phyloP scores from a whole-genome alignment of 2,797 vertebrate genomes.

The Crocodylus rhombifer region DNA sequence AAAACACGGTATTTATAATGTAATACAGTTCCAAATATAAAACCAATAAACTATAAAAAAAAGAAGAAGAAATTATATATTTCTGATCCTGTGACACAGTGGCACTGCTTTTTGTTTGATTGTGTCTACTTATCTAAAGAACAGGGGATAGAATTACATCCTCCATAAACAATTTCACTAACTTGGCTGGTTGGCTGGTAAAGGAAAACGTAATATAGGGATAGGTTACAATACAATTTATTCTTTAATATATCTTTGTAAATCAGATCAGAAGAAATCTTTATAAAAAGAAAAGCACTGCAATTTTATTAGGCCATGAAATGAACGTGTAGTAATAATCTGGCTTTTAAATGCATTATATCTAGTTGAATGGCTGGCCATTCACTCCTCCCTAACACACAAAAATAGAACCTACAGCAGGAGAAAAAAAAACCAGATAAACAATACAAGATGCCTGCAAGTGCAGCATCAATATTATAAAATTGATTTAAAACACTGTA shows the following conservation, averaged over 20 bases:
- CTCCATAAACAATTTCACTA: conserved; percentile 19
- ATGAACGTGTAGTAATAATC: background rate
- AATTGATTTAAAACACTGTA: background rate
- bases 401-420: background rate
- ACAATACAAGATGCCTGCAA: background rate
- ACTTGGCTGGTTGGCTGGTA: conserved; percentile 20
- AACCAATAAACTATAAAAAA: too few relatives aligned
- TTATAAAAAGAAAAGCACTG: conserved; percentile 22
- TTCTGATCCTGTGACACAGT: background rate
- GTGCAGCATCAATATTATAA: background rate
- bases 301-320: conserved; percentile 45
- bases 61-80: background rate
- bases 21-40: too few relatives aligned
- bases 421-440: background rate
- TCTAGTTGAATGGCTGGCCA: background rate
- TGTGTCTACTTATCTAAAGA: background rate
- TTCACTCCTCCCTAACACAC: conserved; percentile 21
- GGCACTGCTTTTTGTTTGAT: background rate
- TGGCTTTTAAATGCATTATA: conserved; percentile 11
- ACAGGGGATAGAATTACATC: background rate
- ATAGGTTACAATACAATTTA: background rate
- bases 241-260: background rate
- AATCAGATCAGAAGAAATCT: conserved; percentile 23
- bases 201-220: background rate
- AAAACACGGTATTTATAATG: background rate